Evolutionary conservation across 2,113 vertebrate species (phyloP), one percentile per base, ranked within the genome.

Genomic region (Martes martes): DNA sequence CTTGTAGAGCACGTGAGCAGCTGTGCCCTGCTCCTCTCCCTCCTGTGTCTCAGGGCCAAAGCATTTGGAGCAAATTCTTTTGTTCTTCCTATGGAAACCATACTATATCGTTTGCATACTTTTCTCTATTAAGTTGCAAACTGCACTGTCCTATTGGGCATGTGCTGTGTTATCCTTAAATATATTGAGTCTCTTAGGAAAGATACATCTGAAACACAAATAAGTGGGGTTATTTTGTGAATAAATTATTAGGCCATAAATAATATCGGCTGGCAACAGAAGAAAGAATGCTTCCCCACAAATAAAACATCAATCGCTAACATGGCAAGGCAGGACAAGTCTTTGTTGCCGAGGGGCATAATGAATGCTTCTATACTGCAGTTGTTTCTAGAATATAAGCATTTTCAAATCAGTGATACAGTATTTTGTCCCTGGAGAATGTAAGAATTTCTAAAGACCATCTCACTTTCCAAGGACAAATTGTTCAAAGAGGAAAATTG

Each of bases 371-470:
- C 61, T 83, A 24, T 94, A 93, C 91, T 96, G 42, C 55, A 79
- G 47, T 95, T 88, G 69, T 97, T 97, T 96, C 71, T 98, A 91
- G 95, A 96, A 91, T 89, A 42, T 85, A 88, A 97, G 55, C 76
- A 83, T 97, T 97, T 97, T 96, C 74, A 92, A 94, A 91, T 71
- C 76, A 92, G 57, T 47, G 31, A 74, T 94, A 36, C 33, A 86
- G 71, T 87, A 61, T 96, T 97, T 97, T 80, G 95, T 94, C 92
- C 93, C 90, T 28, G 71, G 96, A 97, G 94, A 67, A 94, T 16
- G 61, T 36, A 23, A 87, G 92, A 80, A 85, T 96, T 97, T 97
- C 90, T 97, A 91, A 96, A 96, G 80, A 76, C 73, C 67, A 81
- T 88, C 61, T 96, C 50, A 73, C 28, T 96, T 97, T 88, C 92